Percentiles rank a stretch among this genome's conserved stretches.
phyloP scores from a whole-genome alignment of 2,888 invertebrate species.

The Drosophila mettleri region DNA sequence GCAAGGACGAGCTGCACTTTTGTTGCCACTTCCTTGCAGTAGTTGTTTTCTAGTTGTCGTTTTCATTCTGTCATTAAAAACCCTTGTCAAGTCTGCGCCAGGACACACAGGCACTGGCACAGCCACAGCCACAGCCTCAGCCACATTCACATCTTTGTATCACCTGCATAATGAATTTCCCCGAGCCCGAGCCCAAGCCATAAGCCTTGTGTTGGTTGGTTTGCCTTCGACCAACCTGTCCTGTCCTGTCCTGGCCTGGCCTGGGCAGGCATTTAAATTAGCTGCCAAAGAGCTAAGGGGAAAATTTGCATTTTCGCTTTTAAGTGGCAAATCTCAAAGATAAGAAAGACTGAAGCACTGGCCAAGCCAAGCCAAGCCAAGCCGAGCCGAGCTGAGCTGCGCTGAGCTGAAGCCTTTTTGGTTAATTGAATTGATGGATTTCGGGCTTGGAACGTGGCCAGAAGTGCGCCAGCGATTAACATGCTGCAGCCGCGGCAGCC shows the following conservation, averaged over 20 bases:
- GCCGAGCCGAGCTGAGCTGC: neutral
- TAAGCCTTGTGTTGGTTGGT: conserved; percentile 3
- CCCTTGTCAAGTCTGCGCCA: conserved; percentile 82
- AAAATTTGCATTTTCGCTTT: conserved; percentile 78
- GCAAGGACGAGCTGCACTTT: conserved; percentile 56
- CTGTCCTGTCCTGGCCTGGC: too few species aligned
- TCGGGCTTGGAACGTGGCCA: conserved; percentile 41
- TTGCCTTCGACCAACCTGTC: too few species aligned
- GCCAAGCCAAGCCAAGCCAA: neutral
- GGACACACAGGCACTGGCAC: conserved; percentile 48
- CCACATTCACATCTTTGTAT: conserved; percentile 39
- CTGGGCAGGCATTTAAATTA: conserved; percentile 71
- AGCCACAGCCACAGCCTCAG: conserved; percentile 2
- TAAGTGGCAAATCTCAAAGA: conserved; percentile 69
- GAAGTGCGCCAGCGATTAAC: conserved; percentile 57
- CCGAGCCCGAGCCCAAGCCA: conserved; percentile 19
- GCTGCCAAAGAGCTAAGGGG: conserved; percentile 44
- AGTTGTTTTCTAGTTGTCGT: conserved; percentile 62
- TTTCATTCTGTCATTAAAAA: conserved; percentile 83
- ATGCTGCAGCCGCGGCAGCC: conserved; percentile 23
- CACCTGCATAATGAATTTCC: conserved; percentile 66
- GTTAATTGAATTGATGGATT: conserved; percentile 79
- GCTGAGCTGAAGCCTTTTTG: conserved; percentile 40
- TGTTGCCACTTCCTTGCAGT: conserved; percentile 26
- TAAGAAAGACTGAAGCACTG: conserved; percentile 36